A percentile compares a stretch with the other conserved stretches of the same genome.
phyloP scores from a whole-genome alignment of 2,888 invertebrate species.

The Subacronicta megacephala region DNA sequence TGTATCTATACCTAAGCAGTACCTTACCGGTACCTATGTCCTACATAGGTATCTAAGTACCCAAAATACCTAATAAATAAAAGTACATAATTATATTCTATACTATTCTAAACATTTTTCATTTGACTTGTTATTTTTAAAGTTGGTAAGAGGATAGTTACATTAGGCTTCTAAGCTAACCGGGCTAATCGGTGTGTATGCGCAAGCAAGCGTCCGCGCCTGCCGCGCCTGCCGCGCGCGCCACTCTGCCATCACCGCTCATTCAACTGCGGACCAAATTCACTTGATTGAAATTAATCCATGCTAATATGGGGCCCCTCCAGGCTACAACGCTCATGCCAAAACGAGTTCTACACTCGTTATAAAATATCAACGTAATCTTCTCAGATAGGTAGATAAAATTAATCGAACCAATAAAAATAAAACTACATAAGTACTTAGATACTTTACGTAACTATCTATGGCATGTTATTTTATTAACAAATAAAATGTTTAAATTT shows the following conservation, averaged over 20 bases:
- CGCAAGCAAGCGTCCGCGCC: slow-evolving; percentile 39
- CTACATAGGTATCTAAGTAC: too few relatives aligned
- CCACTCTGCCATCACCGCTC: slow-evolving; percentile 51
- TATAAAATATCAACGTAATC: slow-evolving; percentile 61
- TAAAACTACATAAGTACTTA: slow-evolving; percentile 15
- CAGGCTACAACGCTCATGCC: slow-evolving; percentile 68
- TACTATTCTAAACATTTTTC: too few relatives aligned
- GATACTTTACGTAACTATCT: too few relatives aligned
- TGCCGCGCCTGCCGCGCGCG: slow-evolving; percentile 46
- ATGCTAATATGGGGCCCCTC: slow-evolving; percentile 80
- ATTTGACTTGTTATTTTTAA: too few relatives aligned
- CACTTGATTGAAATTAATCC: slow-evolving; percentile 78
- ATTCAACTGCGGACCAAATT: slow-evolving; percentile 67
- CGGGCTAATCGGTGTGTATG: too few relatives aligned
- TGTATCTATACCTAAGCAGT: too few relatives aligned
- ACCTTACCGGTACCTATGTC: too few relatives aligned
- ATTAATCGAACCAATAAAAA: slow-evolving; percentile 45
- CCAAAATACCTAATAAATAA: too few relatives aligned
- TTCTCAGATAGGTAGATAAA: slow-evolving; percentile 29
- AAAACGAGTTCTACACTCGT: slow-evolving; percentile 66
- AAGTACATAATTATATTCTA: too few relatives aligned
- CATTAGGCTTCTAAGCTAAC: too few relatives aligned
- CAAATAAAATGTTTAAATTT: slow-evolving; percentile 29
- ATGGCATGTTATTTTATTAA: too few relatives aligned
- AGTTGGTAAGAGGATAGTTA: too few relatives aligned